Evolutionary conservation across 2,888 invertebrate genomes (phyloP), one percentile per base, ranked within the genome.

Genomic region (Pandemis heparana): DNA sequence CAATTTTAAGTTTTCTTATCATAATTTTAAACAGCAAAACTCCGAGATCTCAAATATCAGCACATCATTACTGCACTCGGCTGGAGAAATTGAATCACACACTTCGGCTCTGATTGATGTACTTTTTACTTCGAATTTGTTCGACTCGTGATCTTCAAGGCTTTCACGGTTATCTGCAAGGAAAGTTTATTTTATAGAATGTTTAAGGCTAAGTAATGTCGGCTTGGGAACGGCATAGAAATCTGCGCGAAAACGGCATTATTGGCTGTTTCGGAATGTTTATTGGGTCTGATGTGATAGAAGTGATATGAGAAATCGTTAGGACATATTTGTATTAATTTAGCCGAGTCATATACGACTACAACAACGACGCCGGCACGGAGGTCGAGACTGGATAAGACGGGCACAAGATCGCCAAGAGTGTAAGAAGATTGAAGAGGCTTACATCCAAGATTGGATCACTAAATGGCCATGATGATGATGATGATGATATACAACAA

Each of bases 121-220:
- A 73, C 68, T 73, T 73, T 73, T 73, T 73, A 67, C 68, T 63
- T 64, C 62, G 63, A 65, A 73, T 73, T 73, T 73, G 73, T 73
- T 39, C 48, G 41, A 67, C 62, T 70, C 51, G 46, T 46, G 67
- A 63, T 67, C 67, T 71, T 53, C 12, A 48, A 73, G 46, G 68
- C 73, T 73, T 73, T 73, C 73, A 59, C 63, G 73, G 73, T 68
- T 53, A 46, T 67, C 23, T 73, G 39, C 48, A 69, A 60, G 68
- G 73, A 73, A 73, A 69, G 73, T 69, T 69, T 62, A 72, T 63
- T 51, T 72, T 72, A 67, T 41, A 71, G 71, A 60, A 32, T 70
- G 65, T 43, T 43, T 12, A 56, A 56, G 56, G 12, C 51, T 56
- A 56, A 56, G 56, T 23, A 23, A 23, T 23, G 5, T 10, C 23